Base-by-base conservation (phyloP, 2,888 invertebrate genomes). In the Leptinotarsa tumamoca region DNA sequence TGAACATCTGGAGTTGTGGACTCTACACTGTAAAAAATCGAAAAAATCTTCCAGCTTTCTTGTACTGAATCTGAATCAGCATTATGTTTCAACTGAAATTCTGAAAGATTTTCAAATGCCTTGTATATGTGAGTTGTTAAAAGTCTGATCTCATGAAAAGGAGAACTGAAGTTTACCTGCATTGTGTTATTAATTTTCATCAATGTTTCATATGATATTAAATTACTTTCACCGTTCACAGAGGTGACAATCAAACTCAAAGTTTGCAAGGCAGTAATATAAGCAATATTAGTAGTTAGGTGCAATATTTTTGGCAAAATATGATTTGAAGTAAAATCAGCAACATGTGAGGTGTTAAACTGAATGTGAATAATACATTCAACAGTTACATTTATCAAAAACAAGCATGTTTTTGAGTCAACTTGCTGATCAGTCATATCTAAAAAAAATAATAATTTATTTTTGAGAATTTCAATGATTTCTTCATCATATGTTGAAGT, bases 91-190 rank as follows among this genome's bases (percentile, higher is more conserved):
- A 90, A 87, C 67, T 89, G 89, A 17, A 92, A 85, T 75, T 91
- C 90, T 71, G 90, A 87, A 5, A 91, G 84, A 79, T 89, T 87
- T 81, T 92, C 91, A 82, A 96, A 94, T 27, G 93, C 87, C 52
- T 93, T 91, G 84, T 95, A 92, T 67, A 96, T 92, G 82, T 96
- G 94, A 0, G 94, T 90, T 1, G 94, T 93, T 72, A 94, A 87
- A 21, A 94, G 88, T 21, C 90, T 90, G 88, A 94, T 93, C 87
- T 92, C 90, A 82, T 93, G 92, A 84, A 91, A 92, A 14, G 94
- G 93, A 0, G 94, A 94, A 33, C 90, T 90, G 3, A 95, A 89
- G 85, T 95, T 93, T 1, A 85, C 84, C 72, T 91, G 90, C n/a
- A 95, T 85, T 79, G 87, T 86, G 0, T 88, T 88, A 85, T 92